Percentiles rank a stretch among this genome's conserved stretches.
Evolutionary conservation across 2,113 vertebrate species (phyloP).

Genomic region (Dromas ardeola): DNA sequence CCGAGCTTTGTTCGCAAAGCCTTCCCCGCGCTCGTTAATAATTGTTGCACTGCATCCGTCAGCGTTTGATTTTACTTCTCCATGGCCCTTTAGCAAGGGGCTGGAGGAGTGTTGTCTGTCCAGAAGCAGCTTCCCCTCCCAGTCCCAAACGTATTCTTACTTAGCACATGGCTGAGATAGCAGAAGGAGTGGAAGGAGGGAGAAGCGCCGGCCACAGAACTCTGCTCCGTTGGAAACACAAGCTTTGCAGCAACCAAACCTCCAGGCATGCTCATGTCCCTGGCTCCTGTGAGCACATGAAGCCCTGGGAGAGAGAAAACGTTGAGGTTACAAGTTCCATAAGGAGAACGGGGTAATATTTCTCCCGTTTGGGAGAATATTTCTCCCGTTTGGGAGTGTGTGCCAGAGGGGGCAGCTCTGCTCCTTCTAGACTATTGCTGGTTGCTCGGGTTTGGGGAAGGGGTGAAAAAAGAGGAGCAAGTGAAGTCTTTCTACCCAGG

Average conservation of each 20-base stretch:
- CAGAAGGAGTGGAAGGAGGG: not conserved
- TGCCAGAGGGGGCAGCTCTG: not conserved
- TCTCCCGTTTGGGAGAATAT: not conserved
- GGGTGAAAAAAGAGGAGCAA: not conserved
- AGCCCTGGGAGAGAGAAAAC: not conserved
- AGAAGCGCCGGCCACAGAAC: not conserved
- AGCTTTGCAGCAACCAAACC: not conserved
- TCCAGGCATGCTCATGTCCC: accelerated
- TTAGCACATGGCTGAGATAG: not conserved
- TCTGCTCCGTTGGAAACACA: not conserved
- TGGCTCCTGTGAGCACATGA: not conserved
- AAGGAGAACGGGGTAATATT: not conserved
- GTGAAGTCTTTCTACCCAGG: not conserved
- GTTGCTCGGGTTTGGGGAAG: not conserved
- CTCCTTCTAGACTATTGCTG: not conserved
- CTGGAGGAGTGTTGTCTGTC: not conserved
- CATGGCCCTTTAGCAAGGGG: not conserved
- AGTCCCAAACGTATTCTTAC: not conserved
- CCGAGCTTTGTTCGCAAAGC: not conserved
- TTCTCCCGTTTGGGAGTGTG: not conserved
- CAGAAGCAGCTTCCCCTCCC: not conserved
- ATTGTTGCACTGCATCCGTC: not conserved
- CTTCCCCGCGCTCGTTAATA: not conserved
- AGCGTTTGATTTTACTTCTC: not conserved
- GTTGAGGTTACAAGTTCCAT: not conserved